Evolutionary conservation across 2,113 vertebrate genomes (phyloP), one percentile per base, ranked within the genome.

Genomic region (Dunckerocampus dactyliophorus): DNA sequence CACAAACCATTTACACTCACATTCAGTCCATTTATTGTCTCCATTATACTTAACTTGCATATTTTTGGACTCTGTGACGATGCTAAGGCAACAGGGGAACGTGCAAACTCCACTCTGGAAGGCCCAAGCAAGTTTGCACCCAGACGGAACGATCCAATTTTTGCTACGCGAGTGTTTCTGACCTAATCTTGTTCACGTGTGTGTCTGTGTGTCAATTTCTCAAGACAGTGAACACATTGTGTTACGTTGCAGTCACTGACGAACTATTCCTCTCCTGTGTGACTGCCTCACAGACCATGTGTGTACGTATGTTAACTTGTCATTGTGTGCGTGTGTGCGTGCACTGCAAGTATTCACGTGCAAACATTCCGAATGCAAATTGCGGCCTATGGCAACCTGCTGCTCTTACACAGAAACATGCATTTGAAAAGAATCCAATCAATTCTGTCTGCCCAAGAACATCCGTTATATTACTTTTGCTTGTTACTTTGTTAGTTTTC

Each of bases 231-330:
- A 22, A 31, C 48, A 48, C 47, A 56, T 51, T 66, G 17, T 66
- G 19, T 58, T 13, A 34, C 15, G 21, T 58, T 39, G 24, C 17
- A 31, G 34, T 19, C 31, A 61, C 50, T 17, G 51, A 17, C 55
- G 55, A 34, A 49, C 63, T 46, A 78, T 67, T 76, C 52, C 65
- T 67, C 4, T 58, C 12, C n/a, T 31, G 3, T n/a, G n/a, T 47
- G 34, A 57, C 19, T 43, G 19, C 47, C 58, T 42, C 56, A 52
- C 43, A 34, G 58, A 16, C 20, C 24, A 28, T 28, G 24, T 47
- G 21, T 48, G 62, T 54, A 9, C 8, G 15, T 17, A 31, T 28
- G 7, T 34, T 34, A 53, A n/a, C 14, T 24, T 3, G 51, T 53
- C 8, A 31, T 52, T 12, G 37, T 37, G 31, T 34, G 8, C 11